phyloP scores from a whole-genome alignment of 2,888 invertebrate species.

The Zygaena filipendulae region DNA sequence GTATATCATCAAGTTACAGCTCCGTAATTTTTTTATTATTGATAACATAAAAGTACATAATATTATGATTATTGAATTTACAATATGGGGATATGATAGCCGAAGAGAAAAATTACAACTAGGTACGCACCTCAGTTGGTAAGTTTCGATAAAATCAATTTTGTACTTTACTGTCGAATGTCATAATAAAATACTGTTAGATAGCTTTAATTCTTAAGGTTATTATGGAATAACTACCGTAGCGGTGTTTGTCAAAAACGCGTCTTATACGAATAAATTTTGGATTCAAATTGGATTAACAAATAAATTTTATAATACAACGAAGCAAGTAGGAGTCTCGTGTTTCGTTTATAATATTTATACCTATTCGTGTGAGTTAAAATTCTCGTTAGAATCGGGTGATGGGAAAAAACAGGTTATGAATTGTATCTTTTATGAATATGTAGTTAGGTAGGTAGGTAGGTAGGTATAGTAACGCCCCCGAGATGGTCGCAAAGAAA shows the following conservation, averaged over 20 bases:
- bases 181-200: slow-evolving; percentile 61
- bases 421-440: slow-evolving; percentile 53
- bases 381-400: slow-evolving; percentile 63
- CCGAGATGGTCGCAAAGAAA: slow-evolving; percentile 45
- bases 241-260: slow-evolving; percentile 28
- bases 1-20: too few species aligned
- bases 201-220: slow-evolving; percentile 42
- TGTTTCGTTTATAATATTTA: slow-evolving; percentile 62
- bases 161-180: slow-evolving; percentile 58
- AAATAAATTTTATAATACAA: slow-evolving; percentile 30
- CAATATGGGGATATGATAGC: too few species aligned
- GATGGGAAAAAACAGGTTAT: slow-evolving; percentile 53
- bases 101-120: slow-evolving; percentile 39
- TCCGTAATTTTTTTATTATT: too few species aligned
- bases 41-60: too few species aligned
- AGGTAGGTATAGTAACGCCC: too few species aligned
- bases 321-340: slow-evolving; percentile 54
- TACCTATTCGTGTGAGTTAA: slow-evolving; percentile 59
- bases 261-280: slow-evolving; percentile 36
- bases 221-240: slow-evolving; percentile 38
- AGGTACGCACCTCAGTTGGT: slow-evolving; percentile 34
- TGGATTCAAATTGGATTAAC: slow-evolving; percentile 34
- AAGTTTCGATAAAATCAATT: slow-evolving; percentile 56
- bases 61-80: too few species aligned
- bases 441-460: too few species aligned